Conservation (phyloP, 2,113 vertebrate genomes). For the Pachypanchax playfairii region DNA sequence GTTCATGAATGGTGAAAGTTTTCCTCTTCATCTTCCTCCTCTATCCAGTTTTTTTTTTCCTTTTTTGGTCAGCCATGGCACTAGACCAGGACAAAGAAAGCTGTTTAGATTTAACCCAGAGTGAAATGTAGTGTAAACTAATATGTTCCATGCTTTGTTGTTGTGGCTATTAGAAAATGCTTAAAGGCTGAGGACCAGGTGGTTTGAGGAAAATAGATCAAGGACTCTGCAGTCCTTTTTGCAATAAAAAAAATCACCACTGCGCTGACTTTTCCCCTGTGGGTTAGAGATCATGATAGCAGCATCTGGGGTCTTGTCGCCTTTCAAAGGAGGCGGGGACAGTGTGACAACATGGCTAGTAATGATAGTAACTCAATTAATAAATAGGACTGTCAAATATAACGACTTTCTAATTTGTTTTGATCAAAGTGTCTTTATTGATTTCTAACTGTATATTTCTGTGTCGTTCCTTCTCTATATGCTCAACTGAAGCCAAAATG, state of each 20-base stretch:
- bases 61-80: constrained; percentile 5
- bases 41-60: constrained; percentile 18
- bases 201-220: constrained; percentile 49
- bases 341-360: constrained; percentile 11
- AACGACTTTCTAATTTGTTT: too few relatives aligned
- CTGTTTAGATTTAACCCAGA: constrained; percentile 31
- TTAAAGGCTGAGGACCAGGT: constrained; percentile 65
- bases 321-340: constrained; percentile 16
- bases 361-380: background rate
- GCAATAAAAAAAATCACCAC: constrained; percentile 28
- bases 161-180: constrained; percentile 44
- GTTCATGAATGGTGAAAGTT: constrained; percentile 48
- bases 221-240: constrained; percentile 42
- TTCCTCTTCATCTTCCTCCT: constrained; percentile 22
- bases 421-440: constrained; percentile 4
- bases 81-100: constrained; percentile 39
- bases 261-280: constrained; percentile 60
- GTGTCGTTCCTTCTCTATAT: too few relatives aligned
- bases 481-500: constrained; percentile 2
- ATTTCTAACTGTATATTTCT: too few relatives aligned
- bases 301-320: constrained; percentile 65
- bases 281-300: constrained; percentile 51
- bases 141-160: constrained; percentile 51
- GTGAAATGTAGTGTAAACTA: constrained; percentile 31
- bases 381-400: constrained; percentile 12